Evolutionary conservation across 2,888 invertebrate species (phyloP).

Genomic region (Gymnocheta viridis): DNA sequence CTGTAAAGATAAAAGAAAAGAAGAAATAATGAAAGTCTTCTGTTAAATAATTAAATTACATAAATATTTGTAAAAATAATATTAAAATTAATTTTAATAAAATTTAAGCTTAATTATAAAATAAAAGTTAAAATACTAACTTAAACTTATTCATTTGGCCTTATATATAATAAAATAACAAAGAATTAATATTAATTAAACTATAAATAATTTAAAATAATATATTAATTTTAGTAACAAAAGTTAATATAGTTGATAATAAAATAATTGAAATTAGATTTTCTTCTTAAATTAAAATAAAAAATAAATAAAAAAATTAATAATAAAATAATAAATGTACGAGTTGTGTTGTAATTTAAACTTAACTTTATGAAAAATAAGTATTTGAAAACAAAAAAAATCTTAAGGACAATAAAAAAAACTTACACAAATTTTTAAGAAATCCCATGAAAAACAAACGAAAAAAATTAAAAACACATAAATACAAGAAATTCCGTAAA

Average conservation of each 20-base stretch:
- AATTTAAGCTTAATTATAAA: constrained; percentile 59
- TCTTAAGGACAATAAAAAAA: constrained; percentile 77
- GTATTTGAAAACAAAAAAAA: constrained; percentile 58
- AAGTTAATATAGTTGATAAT: constrained; percentile 46
- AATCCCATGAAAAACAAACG: neutral
- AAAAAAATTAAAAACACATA: neutral
- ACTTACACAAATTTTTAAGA: constrained; percentile 63
- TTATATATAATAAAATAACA: constrained; percentile 75
- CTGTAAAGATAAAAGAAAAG: constrained; percentile 24
- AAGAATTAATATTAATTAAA: constrained; percentile 58
- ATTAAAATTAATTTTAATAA: constrained; percentile 42
- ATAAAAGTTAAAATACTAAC: constrained; percentile 70
- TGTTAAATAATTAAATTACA: constrained; percentile 50
- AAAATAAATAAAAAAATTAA: constrained; percentile 54
- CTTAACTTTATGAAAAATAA: constrained; percentile 35
- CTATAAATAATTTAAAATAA: constrained; percentile 60
- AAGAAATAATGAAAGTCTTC: constrained; percentile 64
- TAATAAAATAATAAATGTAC: constrained; percentile 46
- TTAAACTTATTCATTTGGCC: constrained; percentile 78
- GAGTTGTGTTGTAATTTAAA: constrained; percentile 71
- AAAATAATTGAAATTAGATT: constrained; percentile 55
- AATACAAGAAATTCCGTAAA: neutral
- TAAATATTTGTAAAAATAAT: constrained; percentile 47
- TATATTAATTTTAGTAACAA: constrained; percentile 37
- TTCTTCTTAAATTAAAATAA: constrained; percentile 55